phyloP scores from a whole-genome alignment of 1,140 invertebrate genomes.

The Acromyrmex charruanus region DNA sequence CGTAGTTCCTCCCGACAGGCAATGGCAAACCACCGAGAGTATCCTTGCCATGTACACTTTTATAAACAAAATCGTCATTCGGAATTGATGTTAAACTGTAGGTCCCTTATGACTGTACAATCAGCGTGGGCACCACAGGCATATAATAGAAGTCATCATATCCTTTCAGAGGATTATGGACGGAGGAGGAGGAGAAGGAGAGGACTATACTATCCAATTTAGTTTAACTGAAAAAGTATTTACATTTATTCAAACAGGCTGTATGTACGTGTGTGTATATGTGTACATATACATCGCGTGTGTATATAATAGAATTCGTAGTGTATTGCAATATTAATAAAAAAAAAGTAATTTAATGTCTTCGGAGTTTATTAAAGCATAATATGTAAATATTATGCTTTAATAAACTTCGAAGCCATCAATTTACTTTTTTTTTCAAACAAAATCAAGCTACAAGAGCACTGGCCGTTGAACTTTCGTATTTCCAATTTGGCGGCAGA shows the following conservation, averaged over 20 bases:
- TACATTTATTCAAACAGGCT: not conserved
- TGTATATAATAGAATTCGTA: not conserved
- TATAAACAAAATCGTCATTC: too few species aligned
- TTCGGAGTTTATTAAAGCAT: slow-evolving; percentile 60
- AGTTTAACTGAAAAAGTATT: not conserved
- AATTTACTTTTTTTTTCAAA: not conserved
- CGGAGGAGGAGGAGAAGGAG: too few species aligned
- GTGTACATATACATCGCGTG: not conserved
- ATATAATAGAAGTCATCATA: too few species aligned
- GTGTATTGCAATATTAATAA: not conserved
- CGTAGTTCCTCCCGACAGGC: too few species aligned
- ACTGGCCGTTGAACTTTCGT: slow-evolving; percentile 98
- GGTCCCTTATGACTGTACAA: too few species aligned
- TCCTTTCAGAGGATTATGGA: too few species aligned
- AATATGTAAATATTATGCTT: not conserved
- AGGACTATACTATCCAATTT: not conserved
- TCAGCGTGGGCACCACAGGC: too few species aligned
- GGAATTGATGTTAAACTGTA: too few species aligned
- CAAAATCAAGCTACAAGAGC: slow-evolving; percentile 97
- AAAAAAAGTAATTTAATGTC: slow-evolving; percentile 7
- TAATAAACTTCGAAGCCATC: too few species aligned
- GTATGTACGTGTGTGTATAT: too few species aligned
- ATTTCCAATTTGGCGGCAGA: slow-evolving; percentile 99
- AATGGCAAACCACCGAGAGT: too few species aligned
- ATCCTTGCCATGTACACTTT: too few species aligned